Base-by-base conservation (phyloP, 2,888 invertebrate genomes). In the Gryllus longicercus region DNA sequence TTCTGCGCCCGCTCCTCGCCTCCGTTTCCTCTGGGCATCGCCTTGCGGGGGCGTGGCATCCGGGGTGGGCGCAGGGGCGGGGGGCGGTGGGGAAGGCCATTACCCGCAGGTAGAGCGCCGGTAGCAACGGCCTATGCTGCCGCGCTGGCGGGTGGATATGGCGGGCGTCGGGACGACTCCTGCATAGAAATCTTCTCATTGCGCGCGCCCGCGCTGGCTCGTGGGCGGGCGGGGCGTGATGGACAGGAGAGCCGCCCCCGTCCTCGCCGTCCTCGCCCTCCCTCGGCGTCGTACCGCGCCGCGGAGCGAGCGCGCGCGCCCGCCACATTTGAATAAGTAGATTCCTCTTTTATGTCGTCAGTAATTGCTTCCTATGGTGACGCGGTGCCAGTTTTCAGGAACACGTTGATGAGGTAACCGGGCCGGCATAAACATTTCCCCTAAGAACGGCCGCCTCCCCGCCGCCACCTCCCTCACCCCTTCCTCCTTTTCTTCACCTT, bases 101-200 rank as follows among this genome's bases (percentile, higher is more conserved):
- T 63, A 63, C 63, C 63, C 63, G n/a, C 63, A 63, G 63, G 63
- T 63, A 63, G 63, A 63, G 80, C 16, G 63, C 49, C 18, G 50
- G 51, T 38, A 38, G n/a, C 25, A 76, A 51, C 50, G 79, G 21
- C 78, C 50, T 78, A 21, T 51, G 50, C 51, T 25, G 51, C 5
- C 77, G 21, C 23, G 51, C 11, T 5, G 23, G n/a, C 50, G 51
- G 23, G 21, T 51, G 76, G 50, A 50, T 50, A 49, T 76, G 76
- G 38, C 81, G 77, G 77, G 79, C 63, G 80, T 78, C 79, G 79
- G 14, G 77, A 81, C 81, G 81, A 78, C 78, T 21, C 11, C 80
- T 81, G 81, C 81, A 81, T 81, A 81, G 81, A 81, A 81, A 81
- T 51, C 77, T 80, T 74, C 81, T 81, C 81, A 81, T 81, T 82